Evolutionary conservation across 2,113 vertebrate genomes (phyloP).

Genomic region (Chitala chitala): DNA sequence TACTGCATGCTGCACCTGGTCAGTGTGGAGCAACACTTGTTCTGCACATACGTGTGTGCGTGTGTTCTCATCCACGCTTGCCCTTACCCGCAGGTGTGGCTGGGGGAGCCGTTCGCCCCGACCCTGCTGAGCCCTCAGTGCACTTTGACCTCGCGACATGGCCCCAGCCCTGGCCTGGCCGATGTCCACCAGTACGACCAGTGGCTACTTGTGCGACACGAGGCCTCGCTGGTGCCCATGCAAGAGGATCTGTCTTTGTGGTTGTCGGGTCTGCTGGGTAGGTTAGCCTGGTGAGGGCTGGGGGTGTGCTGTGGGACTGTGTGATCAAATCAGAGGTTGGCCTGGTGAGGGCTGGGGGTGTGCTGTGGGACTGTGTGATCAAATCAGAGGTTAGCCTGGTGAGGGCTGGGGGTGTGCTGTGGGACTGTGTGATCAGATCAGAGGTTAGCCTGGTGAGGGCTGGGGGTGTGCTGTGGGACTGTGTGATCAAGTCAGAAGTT

Average conservation of each 20-base stretch:
- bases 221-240: slow-evolving; percentile 88
- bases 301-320: no score
- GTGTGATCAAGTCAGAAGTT: neutral
- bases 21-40: no score
- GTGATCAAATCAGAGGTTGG: no score
- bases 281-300: slow-evolving; percentile 17
- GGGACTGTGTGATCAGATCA: neutral
- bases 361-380: neutral
- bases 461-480: neutral
- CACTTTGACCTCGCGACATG: slow-evolving; percentile 74
- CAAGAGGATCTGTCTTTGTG: slow-evolving; percentile 93
- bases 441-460: no score
- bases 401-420: neutral
- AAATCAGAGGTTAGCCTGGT: neutral
- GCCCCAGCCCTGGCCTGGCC: slow-evolving; percentile 83
- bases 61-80: neutral
- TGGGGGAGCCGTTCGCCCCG: slow-evolving; percentile 74
- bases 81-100: slow-evolving; percentile 71
- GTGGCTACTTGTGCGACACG: slow-evolving; percentile 88
- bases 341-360: neutral
- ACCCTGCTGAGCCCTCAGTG: slow-evolving; percentile 68
- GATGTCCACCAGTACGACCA: slow-evolving; percentile 90
- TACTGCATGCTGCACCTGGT: neutral
- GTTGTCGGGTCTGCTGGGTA: slow-evolving; percentile 85
- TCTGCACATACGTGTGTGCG: neutral